Base-by-base conservation (phyloP, 1,140 invertebrate species). In the Archivesica marissinica region DNA sequence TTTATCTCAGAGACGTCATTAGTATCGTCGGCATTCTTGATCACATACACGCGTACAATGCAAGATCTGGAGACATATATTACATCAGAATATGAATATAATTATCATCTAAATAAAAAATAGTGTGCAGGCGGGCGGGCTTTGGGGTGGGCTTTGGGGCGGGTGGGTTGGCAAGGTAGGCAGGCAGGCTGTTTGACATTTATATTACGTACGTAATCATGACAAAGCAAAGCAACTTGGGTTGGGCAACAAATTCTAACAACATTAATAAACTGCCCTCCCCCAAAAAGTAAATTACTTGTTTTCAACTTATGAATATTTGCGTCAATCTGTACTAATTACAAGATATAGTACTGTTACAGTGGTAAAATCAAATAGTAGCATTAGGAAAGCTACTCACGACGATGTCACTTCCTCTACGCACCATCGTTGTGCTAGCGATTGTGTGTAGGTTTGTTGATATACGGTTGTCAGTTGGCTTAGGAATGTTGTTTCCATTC, bases 351-450 rank as follows among this genome's bases (percentile, higher is more conserved):
- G 20, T 50, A 20, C 20, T 11, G 44, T 11, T 20, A 50, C 20
- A 13, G 23, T 13, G 7, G 13, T 39, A 47, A 44, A 7, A 13
- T 13, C 38, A 33, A 3, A 77, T 23, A 33, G n/a, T 38, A 20
- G 15, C 11, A 35, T 38, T 0, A 33, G 11, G 3, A 59, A 33
- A 56, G 1, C 20, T n/a, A 54, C 44, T 88, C 75, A 88, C 86
- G 39, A 59, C 0, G 82, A 25, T 3, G 79, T 44, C 15, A 50
- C 33, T 35, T 78, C 68, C 7, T 52, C 77, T 33, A 88, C 68
- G 83, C 89, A 90, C 89, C 89, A 90, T 15, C 86, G 66, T 72
- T 78, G 87, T 2, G 83, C 88, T 17, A 77, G 56, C 4, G 86
- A 79, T 0, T 81, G 76, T 0, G 82, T 33, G 52, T 88, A 90